Evolutionary conservation across 1,140 invertebrate genomes (phyloP).

Genomic region (Brachionus koreanus): DNA sequence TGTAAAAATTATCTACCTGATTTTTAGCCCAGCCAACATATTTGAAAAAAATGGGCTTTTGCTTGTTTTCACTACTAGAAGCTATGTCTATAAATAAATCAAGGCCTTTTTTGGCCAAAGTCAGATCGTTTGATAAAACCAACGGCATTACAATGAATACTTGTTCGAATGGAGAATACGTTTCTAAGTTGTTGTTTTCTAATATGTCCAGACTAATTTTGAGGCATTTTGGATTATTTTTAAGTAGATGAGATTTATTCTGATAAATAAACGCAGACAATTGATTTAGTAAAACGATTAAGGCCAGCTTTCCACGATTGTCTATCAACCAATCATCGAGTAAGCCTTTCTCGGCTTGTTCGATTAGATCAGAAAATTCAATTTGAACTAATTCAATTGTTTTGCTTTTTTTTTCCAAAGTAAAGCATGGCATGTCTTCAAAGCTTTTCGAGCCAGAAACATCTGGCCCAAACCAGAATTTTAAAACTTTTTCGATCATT

Average conservation of each 20-base stretch:
- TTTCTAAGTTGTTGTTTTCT: neutral
- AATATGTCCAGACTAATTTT: neutral
- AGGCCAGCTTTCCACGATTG: neutral
- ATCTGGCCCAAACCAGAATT: slow-evolving; percentile 12
- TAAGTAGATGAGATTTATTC: neutral
- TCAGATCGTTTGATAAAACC: neutral
- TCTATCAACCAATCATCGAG: neutral
- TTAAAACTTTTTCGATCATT: neutral
- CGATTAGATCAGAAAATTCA: neutral
- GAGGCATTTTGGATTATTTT: neutral
- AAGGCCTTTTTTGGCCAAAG: neutral
- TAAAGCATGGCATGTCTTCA: slow-evolving; percentile 5
- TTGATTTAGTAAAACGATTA: slow-evolving; percentile 30
- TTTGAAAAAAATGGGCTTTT: neutral
- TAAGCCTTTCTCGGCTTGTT: neutral
- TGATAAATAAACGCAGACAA: neutral
- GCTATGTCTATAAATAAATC: neutral
- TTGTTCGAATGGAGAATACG: neutral
- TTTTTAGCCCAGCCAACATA: neutral
- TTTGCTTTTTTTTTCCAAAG: neutral
- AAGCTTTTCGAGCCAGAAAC: neutral
- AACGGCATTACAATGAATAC: slow-evolving; percentile 9
- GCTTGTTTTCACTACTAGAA: neutral
- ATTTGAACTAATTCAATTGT: neutral
- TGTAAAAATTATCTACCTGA: neutral